Percentiles rank a stretch among this genome's conserved stretches.
Evolutionary conservation across 1,140 invertebrate species (phyloP).

Genomic region (Nautilus pompilius): DNA sequence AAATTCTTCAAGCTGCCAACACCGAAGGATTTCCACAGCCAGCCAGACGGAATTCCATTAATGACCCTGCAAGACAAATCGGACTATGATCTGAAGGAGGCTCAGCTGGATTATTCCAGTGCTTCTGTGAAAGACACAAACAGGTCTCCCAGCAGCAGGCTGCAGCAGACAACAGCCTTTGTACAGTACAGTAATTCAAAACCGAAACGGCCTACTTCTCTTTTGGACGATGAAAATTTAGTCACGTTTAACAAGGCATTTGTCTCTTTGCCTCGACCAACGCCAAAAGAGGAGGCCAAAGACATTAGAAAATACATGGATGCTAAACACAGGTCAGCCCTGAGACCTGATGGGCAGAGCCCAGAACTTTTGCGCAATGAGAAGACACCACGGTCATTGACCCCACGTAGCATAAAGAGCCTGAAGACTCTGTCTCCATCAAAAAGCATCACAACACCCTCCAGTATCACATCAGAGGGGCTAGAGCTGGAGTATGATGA

Average conservation of each 20-base stretch:
- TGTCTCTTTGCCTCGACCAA: conserved; percentile 2
- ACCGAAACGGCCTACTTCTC: conserved; percentile 38
- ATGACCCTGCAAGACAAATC: not conserved
- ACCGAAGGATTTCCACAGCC: not conserved
- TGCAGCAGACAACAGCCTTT: conserved; percentile 38
- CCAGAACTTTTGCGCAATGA: conserved; percentile 32
- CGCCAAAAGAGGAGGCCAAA: not conserved
- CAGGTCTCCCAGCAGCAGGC: too few species aligned
- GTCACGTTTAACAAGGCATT: conserved; percentile 13
- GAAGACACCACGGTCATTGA: conserved; percentile 21
- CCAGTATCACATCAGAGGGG: conserved; percentile 27
- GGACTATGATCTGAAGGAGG: not conserved
- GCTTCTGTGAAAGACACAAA: conserved; percentile 17
- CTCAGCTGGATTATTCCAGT: conserved; percentile 16
- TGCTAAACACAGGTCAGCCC: conserved; percentile 33
- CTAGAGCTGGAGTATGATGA: conserved; percentile 49
- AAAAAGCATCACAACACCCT: conserved; percentile 37
- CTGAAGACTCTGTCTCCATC: conserved; percentile 36
- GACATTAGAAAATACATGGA: conserved; percentile 15
- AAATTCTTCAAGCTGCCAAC: not conserved
- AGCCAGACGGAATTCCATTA: not conserved
- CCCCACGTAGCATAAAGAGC: conserved; percentile 30
- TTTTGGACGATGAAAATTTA: conserved; percentile 4
- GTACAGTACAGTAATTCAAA: conserved; percentile 18
- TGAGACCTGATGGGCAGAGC: conserved; percentile 46